phyloP scores from a whole-genome alignment of 2,888 invertebrate genomes.

The Xanthostigma xanthostigma region DNA sequence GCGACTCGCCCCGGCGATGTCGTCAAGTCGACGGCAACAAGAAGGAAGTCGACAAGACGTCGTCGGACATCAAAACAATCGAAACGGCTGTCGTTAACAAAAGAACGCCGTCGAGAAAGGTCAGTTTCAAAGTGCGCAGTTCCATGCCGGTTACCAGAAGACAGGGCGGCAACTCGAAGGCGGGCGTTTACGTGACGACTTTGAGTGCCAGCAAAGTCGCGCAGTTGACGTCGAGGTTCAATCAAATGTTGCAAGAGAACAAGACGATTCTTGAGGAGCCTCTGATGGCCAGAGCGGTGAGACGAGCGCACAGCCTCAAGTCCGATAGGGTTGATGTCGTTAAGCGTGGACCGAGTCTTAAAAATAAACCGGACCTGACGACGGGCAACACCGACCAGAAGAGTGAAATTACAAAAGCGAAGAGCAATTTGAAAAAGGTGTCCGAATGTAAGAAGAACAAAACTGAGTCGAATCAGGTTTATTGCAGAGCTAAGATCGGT shows the following conservation, averaged over 20 bases:
- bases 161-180: slow-evolving; percentile 25
- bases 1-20: too few species aligned
- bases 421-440: slow-evolving; percentile 34
- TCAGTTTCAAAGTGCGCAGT: slow-evolving; percentile 45
- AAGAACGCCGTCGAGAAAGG: slow-evolving; percentile 34
- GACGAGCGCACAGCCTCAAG: slow-evolving; percentile 27
- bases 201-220: slow-evolving; percentile 44
- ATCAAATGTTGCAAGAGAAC: slow-evolving; percentile 40
- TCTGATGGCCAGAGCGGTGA: slow-evolving; percentile 38
- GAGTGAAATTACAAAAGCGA: slow-evolving; percentile 24
- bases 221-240: slow-evolving; percentile 52
- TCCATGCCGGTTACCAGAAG: slow-evolving; percentile 30
- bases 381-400: neutral
- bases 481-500: slow-evolving; percentile 13
- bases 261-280: slow-evolving; percentile 34
- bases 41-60: too few species aligned
- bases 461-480: slow-evolving; percentile 11
- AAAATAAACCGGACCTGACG: neutral
- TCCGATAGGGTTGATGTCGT: slow-evolving; percentile 8
- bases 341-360: neutral
- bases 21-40: too few species aligned
- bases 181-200: slow-evolving; percentile 33
- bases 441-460: slow-evolving; percentile 18
- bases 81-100: slow-evolving; percentile 8
- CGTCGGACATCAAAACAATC: too few species aligned